phyloP scores from a whole-genome alignment of 2,113 vertebrate species.

The Delphinapterus leucas region DNA sequence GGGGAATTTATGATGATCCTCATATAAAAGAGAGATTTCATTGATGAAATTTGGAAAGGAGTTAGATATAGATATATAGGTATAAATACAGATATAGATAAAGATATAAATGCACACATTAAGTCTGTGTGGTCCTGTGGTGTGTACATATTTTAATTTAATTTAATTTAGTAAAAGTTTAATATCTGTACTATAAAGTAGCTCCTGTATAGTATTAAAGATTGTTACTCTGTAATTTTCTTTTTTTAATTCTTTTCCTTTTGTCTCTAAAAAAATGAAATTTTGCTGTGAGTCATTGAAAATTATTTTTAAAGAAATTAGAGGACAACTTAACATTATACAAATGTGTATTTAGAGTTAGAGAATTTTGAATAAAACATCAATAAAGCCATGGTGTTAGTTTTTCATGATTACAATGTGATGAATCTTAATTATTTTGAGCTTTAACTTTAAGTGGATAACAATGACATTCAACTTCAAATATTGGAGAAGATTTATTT shows the following conservation, averaged over 20 bases:
- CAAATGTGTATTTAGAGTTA: background rate
- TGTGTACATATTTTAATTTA: background rate
- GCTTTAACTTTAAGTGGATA: background rate
- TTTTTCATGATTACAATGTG: background rate
- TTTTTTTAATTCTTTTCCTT: background rate
- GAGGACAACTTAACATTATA: background rate
- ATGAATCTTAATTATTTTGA: background rate
- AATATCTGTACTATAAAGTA: background rate
- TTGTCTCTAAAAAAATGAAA: background rate
- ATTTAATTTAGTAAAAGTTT: background rate
- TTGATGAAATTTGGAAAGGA: background rate
- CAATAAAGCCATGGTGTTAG: background rate
- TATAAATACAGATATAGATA: background rate
- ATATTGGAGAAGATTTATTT: background rate
- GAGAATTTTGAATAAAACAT: background rate
- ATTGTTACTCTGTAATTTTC: background rate
- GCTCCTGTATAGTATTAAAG: background rate
- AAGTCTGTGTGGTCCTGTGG: accelerated
- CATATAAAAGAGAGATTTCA: background rate
- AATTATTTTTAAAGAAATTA: background rate
- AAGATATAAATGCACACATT: background rate
- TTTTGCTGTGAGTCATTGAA: background rate
- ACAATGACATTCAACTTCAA: background rate
- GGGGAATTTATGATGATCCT: background rate
- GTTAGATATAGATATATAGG: background rate